These are phyloP conservation scores for Todiramphus chloris DNA, from an alignment of 2,113 vertebrate species.

Conservation along the genomic window DNA sequence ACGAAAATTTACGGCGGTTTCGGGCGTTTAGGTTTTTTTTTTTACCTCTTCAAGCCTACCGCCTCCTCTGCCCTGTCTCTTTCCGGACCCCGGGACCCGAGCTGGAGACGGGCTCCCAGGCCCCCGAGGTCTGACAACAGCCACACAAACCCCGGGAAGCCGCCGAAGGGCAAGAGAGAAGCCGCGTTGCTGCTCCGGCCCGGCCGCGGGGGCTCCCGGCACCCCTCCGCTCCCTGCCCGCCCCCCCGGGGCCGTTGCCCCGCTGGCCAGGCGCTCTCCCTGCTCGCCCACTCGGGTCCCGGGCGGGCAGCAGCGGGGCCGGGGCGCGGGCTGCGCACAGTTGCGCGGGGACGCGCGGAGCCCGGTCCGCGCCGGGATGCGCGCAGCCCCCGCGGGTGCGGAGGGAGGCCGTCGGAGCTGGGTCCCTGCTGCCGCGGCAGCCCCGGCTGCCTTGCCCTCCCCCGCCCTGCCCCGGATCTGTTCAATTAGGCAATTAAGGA, in stretches of 20 bases:
- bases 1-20: background rate
- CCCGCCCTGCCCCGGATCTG: slow-evolving; percentile 51
- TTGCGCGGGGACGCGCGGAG: background rate
- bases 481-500: slow-evolving; percentile 79
- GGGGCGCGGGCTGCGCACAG: background rate
- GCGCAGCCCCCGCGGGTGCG: background rate
- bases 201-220: background rate
- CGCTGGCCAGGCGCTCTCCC: background rate
- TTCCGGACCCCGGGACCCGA: background rate
- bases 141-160: background rate
- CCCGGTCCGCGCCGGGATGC: background rate
- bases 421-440: background rate
- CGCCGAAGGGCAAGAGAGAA: background rate
- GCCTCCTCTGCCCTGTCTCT: background rate
- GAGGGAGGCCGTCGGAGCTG: background rate
- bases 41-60: too few relatives aligned
- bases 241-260: background rate
- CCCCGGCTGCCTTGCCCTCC: background rate
- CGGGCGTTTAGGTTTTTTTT: background rate
- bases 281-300: too few relatives aligned
- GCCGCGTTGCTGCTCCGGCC: background rate
- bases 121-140: background rate
- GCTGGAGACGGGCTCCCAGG: background rate
- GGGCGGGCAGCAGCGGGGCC: background rate
- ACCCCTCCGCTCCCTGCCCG: background rate